Evolutionary conservation across 2,797 vertebrate genomes (phyloP).

Genomic region (Garrulus glandarius): DNA sequence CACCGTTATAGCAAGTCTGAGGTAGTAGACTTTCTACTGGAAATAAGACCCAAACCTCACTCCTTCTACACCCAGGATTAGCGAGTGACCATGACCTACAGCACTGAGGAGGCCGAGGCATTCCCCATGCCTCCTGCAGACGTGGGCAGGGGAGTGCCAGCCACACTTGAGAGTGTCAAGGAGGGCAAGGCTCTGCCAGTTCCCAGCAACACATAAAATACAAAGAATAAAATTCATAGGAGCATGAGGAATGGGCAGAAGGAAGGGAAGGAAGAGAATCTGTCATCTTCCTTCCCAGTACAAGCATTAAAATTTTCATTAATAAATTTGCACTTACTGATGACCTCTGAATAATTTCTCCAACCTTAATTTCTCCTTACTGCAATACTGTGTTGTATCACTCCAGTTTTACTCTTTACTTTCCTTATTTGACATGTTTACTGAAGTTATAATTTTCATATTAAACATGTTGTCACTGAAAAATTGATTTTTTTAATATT

Average conservation of each 20-base stretch:
- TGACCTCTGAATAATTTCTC: slow-evolving; percentile 35
- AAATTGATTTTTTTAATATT: not conserved
- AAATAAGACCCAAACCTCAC: not conserved
- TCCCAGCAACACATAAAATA: not conserved
- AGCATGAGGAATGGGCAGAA: not conserved
- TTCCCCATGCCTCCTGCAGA: rapidly evolving
- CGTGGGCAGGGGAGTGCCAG: not conserved
- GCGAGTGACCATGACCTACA: rapidly evolving
- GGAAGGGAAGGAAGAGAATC: not conserved
- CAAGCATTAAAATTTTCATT: slow-evolving; percentile 15
- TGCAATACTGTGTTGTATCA: not conserved
- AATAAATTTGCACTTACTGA: slow-evolving; percentile 11
- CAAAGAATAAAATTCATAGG: not conserved
- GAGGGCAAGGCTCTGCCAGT: not conserved
- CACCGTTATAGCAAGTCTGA: not conserved
- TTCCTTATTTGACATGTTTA: not conserved
- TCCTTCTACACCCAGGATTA: not conserved
- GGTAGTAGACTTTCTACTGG: not conserved
- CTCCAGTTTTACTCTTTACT: not conserved
- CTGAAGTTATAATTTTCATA: not conserved
- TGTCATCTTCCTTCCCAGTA: slow-evolving; percentile 21
- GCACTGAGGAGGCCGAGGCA: not conserved
- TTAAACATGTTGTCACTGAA: not conserved
- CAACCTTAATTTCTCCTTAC: not conserved
- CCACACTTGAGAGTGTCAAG: not conserved